Conservation (phyloP, 2,113 vertebrate genomes). For the Laterallus jamaicensis region DNA sequence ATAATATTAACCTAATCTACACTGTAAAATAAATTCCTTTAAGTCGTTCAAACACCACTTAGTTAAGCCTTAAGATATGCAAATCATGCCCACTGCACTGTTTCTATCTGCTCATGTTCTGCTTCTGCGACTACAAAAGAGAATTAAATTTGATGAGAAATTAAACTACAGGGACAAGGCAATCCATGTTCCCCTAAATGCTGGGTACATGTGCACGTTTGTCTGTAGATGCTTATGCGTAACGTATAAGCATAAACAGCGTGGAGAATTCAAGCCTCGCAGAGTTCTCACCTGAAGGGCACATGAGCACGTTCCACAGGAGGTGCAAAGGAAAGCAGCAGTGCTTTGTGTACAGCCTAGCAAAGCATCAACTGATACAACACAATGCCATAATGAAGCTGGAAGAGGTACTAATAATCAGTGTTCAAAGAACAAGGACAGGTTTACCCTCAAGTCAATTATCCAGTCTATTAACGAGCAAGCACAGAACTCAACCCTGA, state of each 20-base stretch:
- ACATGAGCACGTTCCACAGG: neutral
- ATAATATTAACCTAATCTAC: neutral
- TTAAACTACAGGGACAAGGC: neutral
- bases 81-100: neutral
- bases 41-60: neutral
- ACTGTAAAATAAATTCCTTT: neutral
- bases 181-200: neutral
- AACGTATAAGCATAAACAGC: neutral
- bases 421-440: neutral
- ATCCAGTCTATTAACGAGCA: neutral
- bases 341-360: neutral
- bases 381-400: neutral
- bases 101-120: neutral
- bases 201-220: neutral
- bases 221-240: neutral
- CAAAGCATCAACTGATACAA: neutral
- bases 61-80: neutral
- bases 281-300: conserved; percentile 7
- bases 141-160: neutral
- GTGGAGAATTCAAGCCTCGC: neutral
- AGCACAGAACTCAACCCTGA: neutral
- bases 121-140: neutral
- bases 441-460: neutral
- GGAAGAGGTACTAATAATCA: neutral
- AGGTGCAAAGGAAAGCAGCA: neutral